Evolutionary conservation across 35 echinoderm and acorn worm genomes (phyloP), one percentile per base, ranked within the genome.

Genomic region (Ophiothrix spiculata): DNA sequence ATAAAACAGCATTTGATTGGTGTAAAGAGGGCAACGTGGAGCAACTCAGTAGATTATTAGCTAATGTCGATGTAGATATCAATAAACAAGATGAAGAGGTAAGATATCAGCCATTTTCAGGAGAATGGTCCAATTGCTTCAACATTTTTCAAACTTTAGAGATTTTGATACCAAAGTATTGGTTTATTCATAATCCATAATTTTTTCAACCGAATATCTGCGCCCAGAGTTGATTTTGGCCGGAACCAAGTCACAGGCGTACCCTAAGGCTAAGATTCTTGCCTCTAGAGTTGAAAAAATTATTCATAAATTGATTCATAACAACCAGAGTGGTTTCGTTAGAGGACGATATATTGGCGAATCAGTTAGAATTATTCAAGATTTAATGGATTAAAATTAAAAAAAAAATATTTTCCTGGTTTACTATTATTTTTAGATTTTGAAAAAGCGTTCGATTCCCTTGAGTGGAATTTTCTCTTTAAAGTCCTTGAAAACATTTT

Each of bases 1-100:
- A 97, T 46, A 97, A 97, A 80, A 93, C 95, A 0, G 79, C 85
- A 16, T 97, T 88, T 84, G 95, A 97, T 75, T 97, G 95, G 95
- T 93, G 91, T 75, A 97, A 97, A 80, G 95, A 97, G 25, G 95
- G 95, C n/a, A 84, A 85, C 29, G 39, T 81, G 0, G 87, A 93
- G 39, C 75, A 93, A 80, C 64, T 97, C 64, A 74, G 86, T 21
- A 39, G 38, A 35, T 23, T 87, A 34, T 76, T 97, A 37, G 40
- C 39, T n/a, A 84, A 16, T 15, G 76, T 46, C n/a, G 73, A 41
- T 33, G 33, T 28, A 17, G 75, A 39, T 33, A 79, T 91, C 38
- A 74, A 86, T 13, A 69, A 91, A 74, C 33, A n/a, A 29, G 90
- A 91, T 38, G 84, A 86, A 31, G 79, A 83, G 80, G 80, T 82